Base-by-base conservation (phyloP, 37 sponge, comb jelly and placozoan species). In the Aplysina aerophoba region DNA sequence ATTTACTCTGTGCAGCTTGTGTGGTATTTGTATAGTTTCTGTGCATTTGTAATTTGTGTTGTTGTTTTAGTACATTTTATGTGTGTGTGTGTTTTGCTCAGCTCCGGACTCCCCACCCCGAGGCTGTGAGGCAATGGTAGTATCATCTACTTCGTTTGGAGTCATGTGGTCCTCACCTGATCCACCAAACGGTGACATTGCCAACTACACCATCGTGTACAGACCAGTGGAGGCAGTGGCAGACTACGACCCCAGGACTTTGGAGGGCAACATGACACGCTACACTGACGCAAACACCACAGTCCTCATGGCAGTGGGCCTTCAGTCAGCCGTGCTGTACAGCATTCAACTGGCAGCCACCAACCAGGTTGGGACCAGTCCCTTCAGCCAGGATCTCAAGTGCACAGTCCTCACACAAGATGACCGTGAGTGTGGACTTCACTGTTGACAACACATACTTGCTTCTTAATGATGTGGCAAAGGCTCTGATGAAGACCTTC, bases 21-120 rank as follows among this genome's bases (percentile, higher is more conserved):
- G 50, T 85, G 80, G 58, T 33, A 50, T 44, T 8, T 44, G 3
- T 44, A 11, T 8, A n/a, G 8, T 8, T 44, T 3, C 50, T 44
- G 50, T 44, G 8, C 50, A 11, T 3, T 44, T 3, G 50, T 8
- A 44, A 44, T 11, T 44, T 3, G 50, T 44, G 50, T 44, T 8
- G 8, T 8, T 44, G 50, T 44, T 44, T 8, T 44, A 8, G 50
- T 8, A 11, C 3, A 11, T 44, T 44, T n/a, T n/a, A 8, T 44
- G 8, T 44, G 50, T 44, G 8, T 44, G n/a, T 44, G 50, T 44
- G 50, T 44, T 8, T 8, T 44, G 8, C 55, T 1, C 58, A 86
- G 87, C 87, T 78, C 87, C 87, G 54, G 87, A 86, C 25, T 22
- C 20, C 21, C 66, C 80, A 40, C 87, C 87, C 5, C 21, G 0